Percentiles rank a stretch among this genome's conserved stretches.
These are phyloP conservation scores for Esox masquinongy DNA, from an alignment of 2,797 vertebrate species.

Conservation along the genomic window DNA sequence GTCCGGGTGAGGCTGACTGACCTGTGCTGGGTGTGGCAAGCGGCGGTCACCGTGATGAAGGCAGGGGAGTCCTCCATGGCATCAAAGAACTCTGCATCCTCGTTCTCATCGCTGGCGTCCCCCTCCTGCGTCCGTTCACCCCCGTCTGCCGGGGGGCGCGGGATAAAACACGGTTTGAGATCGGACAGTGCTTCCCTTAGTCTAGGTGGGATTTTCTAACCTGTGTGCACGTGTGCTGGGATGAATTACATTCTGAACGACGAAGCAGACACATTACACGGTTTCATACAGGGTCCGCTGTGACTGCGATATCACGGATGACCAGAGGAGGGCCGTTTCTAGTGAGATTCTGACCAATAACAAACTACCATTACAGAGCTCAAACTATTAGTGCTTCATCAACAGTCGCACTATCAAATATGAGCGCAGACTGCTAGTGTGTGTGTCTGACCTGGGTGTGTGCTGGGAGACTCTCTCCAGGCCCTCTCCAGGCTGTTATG, in stretches of 20 bases:
- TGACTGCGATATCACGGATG: constrained; percentile 9
- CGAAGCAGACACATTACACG: not conserved
- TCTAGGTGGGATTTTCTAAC: not conserved
- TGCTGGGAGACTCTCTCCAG: constrained; percentile 83
- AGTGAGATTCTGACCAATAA: not conserved
- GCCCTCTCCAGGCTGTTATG: constrained; percentile 95
- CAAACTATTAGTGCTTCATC: not conserved
- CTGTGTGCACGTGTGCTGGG: not conserved
- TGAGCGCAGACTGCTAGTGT: not conserved
- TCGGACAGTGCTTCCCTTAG: not conserved
- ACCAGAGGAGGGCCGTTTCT: constrained; percentile 30
- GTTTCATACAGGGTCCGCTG: not conserved
- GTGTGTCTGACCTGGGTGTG: constrained; percentile 62
- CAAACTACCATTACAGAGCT: not conserved
- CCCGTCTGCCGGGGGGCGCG: constrained; percentile 53
- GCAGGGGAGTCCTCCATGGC: constrained; percentile 96
- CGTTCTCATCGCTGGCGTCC: constrained; percentile 95
- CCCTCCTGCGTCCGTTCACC: constrained; percentile 79
- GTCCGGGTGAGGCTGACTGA: constrained; percentile 42
- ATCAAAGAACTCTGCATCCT: constrained; percentile 95
- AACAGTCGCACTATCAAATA: not conserved
- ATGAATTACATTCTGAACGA: not conserved
- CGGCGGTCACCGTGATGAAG: constrained; percentile 92
- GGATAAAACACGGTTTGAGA: no score
- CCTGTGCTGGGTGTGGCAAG: constrained; percentile 85